phyloP scores from a whole-genome alignment of 2,797 vertebrate genomes.

The Cottoperca gobio region DNA sequence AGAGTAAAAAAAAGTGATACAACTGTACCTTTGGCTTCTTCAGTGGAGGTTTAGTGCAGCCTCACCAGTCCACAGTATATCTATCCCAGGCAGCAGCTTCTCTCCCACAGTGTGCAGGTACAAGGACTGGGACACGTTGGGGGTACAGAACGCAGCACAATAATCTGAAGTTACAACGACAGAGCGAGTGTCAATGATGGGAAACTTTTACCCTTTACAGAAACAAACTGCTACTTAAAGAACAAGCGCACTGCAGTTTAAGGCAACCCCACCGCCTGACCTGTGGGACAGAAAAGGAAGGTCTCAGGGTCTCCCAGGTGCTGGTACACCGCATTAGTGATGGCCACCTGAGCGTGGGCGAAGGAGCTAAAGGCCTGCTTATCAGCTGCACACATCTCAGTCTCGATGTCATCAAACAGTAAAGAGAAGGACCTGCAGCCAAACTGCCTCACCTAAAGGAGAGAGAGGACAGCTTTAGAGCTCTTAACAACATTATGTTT shows the following conservation, averaged over 20 bases:
- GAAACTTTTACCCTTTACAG: neutral
- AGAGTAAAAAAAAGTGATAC: neutral
- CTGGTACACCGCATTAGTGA: constrained; percentile 95
- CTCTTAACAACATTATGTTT: neutral
- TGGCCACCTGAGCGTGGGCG: constrained; percentile 93
- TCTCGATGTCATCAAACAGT: constrained; percentile 97
- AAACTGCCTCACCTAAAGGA: constrained; percentile 90
- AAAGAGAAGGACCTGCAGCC: constrained; percentile 97
- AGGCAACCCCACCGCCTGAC: constrained; percentile 71
- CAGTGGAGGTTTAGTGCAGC: neutral
- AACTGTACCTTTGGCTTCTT: neutral
- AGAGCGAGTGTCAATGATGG: neutral
- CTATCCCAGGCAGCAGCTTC: constrained; percentile 92
- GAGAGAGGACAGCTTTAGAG: neutral
- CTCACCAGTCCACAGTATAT: constrained; percentile 98
- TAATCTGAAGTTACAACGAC: constrained; percentile 86
- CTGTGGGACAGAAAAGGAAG: constrained; percentile 99
- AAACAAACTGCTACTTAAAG: neutral
- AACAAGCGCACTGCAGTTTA: too few species aligned
- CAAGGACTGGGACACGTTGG: constrained; percentile 91
- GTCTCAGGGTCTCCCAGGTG: constrained; percentile 92
- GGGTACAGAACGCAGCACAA: constrained; percentile 94
- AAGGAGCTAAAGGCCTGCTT: constrained; percentile 96
- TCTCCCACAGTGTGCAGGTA: constrained; percentile 96
- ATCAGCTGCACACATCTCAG: constrained; percentile 97